Conservation (phyloP, 2,888 invertebrate species). For the Trachelus tabidus region DNA sequence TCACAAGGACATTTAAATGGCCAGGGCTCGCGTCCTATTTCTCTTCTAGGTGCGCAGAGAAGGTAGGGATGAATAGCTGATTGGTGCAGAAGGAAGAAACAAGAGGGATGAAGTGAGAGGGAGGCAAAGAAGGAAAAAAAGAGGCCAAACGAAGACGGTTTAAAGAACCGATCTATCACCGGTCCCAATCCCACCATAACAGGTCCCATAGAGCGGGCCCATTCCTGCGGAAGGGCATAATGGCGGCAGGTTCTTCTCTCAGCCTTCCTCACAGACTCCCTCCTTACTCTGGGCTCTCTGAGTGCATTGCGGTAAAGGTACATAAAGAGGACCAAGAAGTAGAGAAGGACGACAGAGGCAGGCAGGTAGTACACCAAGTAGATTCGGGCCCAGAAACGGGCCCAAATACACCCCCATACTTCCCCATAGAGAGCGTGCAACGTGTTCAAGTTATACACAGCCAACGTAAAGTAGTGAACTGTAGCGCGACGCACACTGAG, state of each 20-base stretch:
- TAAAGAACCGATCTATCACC: constrained; percentile 37
- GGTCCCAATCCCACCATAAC: constrained; percentile 27
- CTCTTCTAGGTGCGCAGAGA: neutral
- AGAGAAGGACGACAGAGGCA: constrained; percentile 9
- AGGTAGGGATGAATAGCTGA: neutral
- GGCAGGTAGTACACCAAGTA: constrained; percentile 34
- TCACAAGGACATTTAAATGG: neutral
- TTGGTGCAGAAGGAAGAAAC: neutral
- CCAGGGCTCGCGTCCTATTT: neutral
- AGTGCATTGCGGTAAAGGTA: neutral
- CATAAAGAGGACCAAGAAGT: constrained; percentile 1
- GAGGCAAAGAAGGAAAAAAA: neutral
- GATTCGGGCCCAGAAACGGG: constrained; percentile 21
- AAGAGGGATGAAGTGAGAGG: neutral
- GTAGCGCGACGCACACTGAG: neutral
- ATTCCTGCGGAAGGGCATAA: constrained; percentile 20
- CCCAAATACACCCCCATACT: constrained; percentile 21
- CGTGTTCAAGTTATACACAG: constrained; percentile 5
- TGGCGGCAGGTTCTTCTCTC: constrained; percentile 30
- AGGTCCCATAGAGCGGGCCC: constrained; percentile 30
- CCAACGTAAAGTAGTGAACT: constrained; percentile 4
- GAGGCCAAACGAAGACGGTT: constrained; percentile 16
- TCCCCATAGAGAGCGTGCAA: neutral
- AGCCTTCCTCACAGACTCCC: constrained; percentile 9
- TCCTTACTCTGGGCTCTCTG: neutral